phyloP scores from a whole-genome alignment of 92 coral and sea anemone species.

The Parazoanthus darwini region DNA sequence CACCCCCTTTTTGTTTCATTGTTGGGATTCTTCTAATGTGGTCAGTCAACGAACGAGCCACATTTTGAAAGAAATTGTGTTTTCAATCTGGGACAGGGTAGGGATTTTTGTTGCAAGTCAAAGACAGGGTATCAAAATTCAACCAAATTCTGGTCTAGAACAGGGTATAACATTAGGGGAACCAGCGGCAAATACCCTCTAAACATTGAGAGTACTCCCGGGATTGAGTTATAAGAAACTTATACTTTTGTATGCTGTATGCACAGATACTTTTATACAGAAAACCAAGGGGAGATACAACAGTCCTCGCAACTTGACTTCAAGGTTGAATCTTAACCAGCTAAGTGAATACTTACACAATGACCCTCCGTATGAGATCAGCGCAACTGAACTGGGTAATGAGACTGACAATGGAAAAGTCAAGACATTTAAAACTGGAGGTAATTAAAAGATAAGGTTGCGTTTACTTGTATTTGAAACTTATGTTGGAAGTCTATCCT shows the following conservation, averaged over 20 bases:
- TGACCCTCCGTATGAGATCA: slow-evolving; percentile 85
- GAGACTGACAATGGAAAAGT: slow-evolving; percentile 63
- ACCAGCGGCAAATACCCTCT: too few relatives aligned
- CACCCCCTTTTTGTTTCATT: too few relatives aligned
- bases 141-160: too few relatives aligned
- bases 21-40: too few relatives aligned
- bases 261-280: slow-evolving; percentile 90
- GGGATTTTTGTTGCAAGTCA: too few relatives aligned
- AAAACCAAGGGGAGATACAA: slow-evolving; percentile 94
- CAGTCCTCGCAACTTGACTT: slow-evolving; percentile 86
- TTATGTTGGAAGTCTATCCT: background rate
- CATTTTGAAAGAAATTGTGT: too few relatives aligned
- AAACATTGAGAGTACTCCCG: too few relatives aligned
- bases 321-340: slow-evolving; percentile 86
- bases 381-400: slow-evolving; percentile 77
- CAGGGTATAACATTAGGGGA: too few relatives aligned
- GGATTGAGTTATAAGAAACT: too few relatives aligned
- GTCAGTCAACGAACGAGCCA: too few relatives aligned
- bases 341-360: slow-evolving; percentile 89
- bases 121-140: too few relatives aligned
- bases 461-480: background rate
- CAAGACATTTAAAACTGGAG: slow-evolving; percentile 92
- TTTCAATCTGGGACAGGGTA: too few relatives aligned
- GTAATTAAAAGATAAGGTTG: slow-evolving; percentile 38
- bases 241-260: background rate